phyloP scores from a whole-genome alignment of 2,888 invertebrate genomes.

The Rhabditoides inermis region DNA sequence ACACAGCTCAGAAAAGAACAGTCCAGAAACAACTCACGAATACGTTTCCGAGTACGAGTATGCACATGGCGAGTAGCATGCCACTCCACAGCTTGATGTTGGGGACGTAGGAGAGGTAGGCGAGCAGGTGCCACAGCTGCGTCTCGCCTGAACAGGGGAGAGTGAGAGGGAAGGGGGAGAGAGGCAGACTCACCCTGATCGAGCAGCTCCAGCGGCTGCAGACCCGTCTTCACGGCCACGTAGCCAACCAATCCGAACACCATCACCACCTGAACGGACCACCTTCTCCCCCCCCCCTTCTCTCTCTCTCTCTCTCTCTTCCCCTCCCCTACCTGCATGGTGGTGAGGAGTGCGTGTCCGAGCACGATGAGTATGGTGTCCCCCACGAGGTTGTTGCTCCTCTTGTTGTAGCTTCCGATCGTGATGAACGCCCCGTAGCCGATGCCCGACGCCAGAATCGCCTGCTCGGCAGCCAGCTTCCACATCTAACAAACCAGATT shows the following conservation, averaged over 20 bases:
- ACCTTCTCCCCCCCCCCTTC: no score
- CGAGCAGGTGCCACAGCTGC: constrained; percentile 46
- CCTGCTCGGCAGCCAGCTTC: constrained; percentile 46
- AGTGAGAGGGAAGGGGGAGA: no score
- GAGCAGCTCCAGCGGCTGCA: constrained; percentile 35
- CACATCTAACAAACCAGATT: constrained; percentile 41
- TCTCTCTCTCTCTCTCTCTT: background rate
- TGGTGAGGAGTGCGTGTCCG: background rate
- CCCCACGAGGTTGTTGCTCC: constrained; percentile 50
- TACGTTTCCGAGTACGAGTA: constrained; percentile 37
- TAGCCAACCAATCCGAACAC: constrained; percentile 42
- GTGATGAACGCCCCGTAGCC: constrained; percentile 52
- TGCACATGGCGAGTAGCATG: constrained; percentile 33
- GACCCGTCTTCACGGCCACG: constrained; percentile 34
- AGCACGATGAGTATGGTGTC: constrained; percentile 3
- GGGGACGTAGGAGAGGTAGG: constrained; percentile 43
- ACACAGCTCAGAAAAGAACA: background rate
- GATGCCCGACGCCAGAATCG: constrained; percentile 47
- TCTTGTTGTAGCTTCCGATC: constrained; percentile 50
- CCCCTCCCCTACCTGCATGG: constrained; percentile 13
- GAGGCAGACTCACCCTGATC: constrained; percentile 29
- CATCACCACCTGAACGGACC: constrained; percentile 29
- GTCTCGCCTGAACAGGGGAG: constrained; percentile 30
- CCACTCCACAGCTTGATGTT: constrained; percentile 39
- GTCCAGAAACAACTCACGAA: constrained; percentile 30